These are phyloP conservation scores for Xestia c-nigrum DNA, from an alignment of 2,888 invertebrate genomes.

Conservation along the genomic window DNA sequence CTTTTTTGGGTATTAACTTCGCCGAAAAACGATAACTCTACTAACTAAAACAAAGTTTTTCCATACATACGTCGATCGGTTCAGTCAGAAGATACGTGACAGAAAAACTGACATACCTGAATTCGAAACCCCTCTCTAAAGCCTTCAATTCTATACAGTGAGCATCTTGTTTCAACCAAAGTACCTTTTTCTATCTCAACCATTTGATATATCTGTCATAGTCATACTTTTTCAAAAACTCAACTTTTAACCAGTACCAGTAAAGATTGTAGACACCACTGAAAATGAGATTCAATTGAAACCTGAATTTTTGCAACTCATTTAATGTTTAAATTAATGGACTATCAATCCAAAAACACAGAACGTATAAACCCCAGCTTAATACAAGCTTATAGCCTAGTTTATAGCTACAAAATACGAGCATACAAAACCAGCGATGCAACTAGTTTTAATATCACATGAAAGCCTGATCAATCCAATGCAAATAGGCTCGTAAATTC, in stretches of 20 bases:
- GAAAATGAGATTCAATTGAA: background rate
- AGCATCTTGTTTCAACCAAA: no score
- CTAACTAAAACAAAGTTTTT: no score
- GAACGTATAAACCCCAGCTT: slow-evolving; percentile 21
- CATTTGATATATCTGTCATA: background rate
- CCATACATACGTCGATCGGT: no score
- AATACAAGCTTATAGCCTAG: slow-evolving; percentile 25
- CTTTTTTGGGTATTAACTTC: no score
- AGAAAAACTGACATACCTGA: no score
- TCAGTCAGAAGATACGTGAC: no score
- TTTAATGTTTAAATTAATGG: slow-evolving; percentile 1
- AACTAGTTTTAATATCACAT: slow-evolving; percentile 59
- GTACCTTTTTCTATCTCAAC: background rate
- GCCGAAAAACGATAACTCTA: no score
- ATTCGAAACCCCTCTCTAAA: background rate
- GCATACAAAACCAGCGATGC: slow-evolving; percentile 53
- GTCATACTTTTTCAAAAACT: background rate
- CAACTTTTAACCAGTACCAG: background rate
- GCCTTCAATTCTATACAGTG: background rate
- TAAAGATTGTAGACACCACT: background rate
- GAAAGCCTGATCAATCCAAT: slow-evolving; percentile 36
- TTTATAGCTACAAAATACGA: slow-evolving; percentile 26
- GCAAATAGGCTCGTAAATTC: slow-evolving; percentile 27
- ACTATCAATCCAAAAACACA: slow-evolving; percentile 24
- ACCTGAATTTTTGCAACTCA: background rate